phyloP scores from a whole-genome alignment of 2,888 invertebrate species.

The Drosophila quinaria region DNA sequence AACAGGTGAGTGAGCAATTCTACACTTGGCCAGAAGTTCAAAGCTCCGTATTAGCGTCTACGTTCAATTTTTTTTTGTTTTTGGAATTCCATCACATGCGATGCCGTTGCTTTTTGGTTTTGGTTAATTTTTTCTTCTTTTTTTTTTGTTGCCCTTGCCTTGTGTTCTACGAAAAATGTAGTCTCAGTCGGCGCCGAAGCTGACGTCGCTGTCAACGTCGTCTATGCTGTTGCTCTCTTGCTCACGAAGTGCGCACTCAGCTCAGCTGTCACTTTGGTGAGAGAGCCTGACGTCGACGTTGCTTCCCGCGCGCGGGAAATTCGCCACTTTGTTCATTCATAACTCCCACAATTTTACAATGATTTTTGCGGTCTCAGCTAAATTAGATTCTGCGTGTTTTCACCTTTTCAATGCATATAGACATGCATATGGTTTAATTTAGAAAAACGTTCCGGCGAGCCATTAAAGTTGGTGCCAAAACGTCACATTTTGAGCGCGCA shows the following conservation, averaged over 20 bases:
- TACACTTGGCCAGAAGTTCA: conserved; percentile 27
- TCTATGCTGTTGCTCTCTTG: conserved; percentile 27
- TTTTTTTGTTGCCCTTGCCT: conserved; percentile 39
- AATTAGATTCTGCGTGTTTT: conserved; percentile 79
- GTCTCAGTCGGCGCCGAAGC: conserved; percentile 23
- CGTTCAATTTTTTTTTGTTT: conserved; percentile 30
- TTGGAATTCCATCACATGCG: conserved; percentile 30
- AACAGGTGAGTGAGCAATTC: conserved; percentile 52
- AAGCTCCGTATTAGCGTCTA: conserved; percentile 30
- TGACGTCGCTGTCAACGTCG: conserved; percentile 41
- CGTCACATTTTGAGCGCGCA: conserved; percentile 61
- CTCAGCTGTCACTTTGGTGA: conserved; percentile 69
- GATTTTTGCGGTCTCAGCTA: conserved; percentile 65
- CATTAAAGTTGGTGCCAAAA: conserved; percentile 74
- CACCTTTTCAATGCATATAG: conserved; percentile 48
- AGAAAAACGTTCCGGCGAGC: conserved; percentile 48
- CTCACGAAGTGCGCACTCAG: conserved; percentile 60
- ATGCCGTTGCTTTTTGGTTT: conserved; percentile 46
- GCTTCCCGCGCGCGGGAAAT: conserved; percentile 85
- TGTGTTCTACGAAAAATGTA: conserved; percentile 34
- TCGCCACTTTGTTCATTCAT: conserved; percentile 63
- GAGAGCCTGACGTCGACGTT: conserved; percentile 57
- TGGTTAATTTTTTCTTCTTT: conserved; percentile 20
- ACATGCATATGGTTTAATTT: conserved; percentile 62
- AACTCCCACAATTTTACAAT: conserved; percentile 51